Evolutionary conservation across 2,113 vertebrate species (phyloP).

Genomic region (Pseudopodoces humilis): DNA sequence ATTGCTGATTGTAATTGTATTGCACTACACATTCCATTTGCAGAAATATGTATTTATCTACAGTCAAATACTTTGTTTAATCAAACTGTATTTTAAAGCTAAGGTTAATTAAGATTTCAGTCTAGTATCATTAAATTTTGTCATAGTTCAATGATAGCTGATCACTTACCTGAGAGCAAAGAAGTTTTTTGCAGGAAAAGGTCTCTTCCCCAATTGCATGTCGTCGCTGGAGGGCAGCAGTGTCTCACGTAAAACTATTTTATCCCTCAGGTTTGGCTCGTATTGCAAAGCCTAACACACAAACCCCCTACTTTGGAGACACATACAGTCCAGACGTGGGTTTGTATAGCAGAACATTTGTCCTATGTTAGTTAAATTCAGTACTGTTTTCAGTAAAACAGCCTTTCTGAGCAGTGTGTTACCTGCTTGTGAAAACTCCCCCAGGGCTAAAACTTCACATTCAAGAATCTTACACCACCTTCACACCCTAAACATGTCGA

Average conservation of each 20-base stretch:
- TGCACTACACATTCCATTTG: neutral
- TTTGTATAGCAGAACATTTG: slow-evolving; percentile 26
- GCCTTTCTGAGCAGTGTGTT: neutral
- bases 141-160: neutral
- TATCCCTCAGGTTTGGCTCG: neutral
- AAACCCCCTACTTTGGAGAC: neutral
- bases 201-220: neutral
- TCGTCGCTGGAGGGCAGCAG: slow-evolving; percentile 74
- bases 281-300: neutral
- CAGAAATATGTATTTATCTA: neutral
- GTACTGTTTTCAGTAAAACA: slow-evolving; percentile 11
- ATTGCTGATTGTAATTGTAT: neutral
- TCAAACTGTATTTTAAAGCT: neutral
- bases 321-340: slow-evolving; percentile 2
- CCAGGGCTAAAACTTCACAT: neutral
- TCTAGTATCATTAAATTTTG: neutral
- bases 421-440: neutral
- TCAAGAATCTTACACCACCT: neutral
- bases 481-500: fast-evolving
- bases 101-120: neutral
- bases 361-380: slow-evolving; percentile 19
- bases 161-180: neutral
- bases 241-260: slow-evolving; percentile 7
- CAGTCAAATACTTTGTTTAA: neutral
- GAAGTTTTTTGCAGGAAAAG: neutral